A percentile compares a stretch with the other conserved stretches of the same genome.
Conservation (phyloP, 2,113 vertebrate genomes). For the Semnornis frantzii region DNA sequence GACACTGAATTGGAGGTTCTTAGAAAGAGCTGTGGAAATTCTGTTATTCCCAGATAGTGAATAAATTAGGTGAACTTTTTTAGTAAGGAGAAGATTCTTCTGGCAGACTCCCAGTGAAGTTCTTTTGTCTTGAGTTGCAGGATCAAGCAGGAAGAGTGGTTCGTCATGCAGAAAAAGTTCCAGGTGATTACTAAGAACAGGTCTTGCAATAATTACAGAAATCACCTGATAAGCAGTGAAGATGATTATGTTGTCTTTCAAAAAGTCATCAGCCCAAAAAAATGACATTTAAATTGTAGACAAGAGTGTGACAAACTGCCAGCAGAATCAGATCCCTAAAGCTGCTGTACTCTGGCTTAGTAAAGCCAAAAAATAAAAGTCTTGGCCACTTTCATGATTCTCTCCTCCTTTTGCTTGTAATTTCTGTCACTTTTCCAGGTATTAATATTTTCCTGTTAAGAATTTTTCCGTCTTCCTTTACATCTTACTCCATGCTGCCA, state of each 20-base stretch:
- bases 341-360: background rate
- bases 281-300: background rate
- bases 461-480: background rate
- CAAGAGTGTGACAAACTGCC: background rate
- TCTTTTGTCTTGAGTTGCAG: background rate
- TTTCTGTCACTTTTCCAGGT: background rate
- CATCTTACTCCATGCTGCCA: background rate
- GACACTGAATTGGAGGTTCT: background rate
- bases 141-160: background rate
- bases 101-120: background rate
- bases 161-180: conserved; percentile 36
- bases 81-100: background rate
- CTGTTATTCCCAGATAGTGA: background rate
- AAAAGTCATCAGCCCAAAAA: background rate
- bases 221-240: conserved; percentile 19
- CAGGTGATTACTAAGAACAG: background rate
- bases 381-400: background rate
- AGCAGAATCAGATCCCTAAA: background rate
- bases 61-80: conserved; percentile 31
- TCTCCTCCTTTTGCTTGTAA: background rate
- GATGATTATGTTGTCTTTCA: conserved; percentile 40
- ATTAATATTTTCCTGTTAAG: background rate
- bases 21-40: conserved; percentile 1
- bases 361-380: background rate
- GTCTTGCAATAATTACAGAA: conserved; percentile 31